phyloP scores from a whole-genome alignment of 2,888 invertebrate species.

The Cheilosia soror region DNA sequence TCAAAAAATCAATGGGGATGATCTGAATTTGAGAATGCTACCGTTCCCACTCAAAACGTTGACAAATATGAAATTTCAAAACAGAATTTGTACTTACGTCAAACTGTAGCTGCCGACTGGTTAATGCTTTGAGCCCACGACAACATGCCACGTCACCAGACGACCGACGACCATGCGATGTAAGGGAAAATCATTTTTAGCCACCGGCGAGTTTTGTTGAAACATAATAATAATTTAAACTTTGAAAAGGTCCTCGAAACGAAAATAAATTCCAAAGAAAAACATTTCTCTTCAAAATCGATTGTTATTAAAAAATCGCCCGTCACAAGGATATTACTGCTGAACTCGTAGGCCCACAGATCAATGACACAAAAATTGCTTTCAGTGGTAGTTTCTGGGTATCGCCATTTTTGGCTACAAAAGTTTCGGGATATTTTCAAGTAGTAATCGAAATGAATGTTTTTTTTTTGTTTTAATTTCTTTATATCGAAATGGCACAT shows the following conservation, averaged over 20 bases:
- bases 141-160: neutral
- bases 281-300: conserved; percentile 37
- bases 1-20: conserved; percentile 7
- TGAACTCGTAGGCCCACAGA: neutral
- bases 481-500: neutral
- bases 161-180: too few relatives aligned
- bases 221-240: conserved; percentile 22
- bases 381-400: neutral
- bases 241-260: conserved; percentile 13
- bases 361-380: conserved; percentile 13
- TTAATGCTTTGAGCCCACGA: neutral
- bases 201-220: neutral
- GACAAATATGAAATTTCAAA: neutral
- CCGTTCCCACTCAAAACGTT: neutral
- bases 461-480: neutral
- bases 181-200: too few relatives aligned
- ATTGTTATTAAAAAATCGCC: conserved; percentile 32
- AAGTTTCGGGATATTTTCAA: neutral
- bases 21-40: neutral
- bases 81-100: too few relatives aligned
- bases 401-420: neutral
- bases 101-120: too few relatives aligned
- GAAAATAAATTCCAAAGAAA: conserved; percentile 16
- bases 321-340: neutral
- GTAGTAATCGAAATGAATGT: neutral